Percentiles rank a stretch among this genome's conserved stretches.
These are phyloP conservation scores for Zaprionus tsacasi DNA, from an alignment of 1,140 invertebrate genomes.

Conservation along the genomic window DNA sequence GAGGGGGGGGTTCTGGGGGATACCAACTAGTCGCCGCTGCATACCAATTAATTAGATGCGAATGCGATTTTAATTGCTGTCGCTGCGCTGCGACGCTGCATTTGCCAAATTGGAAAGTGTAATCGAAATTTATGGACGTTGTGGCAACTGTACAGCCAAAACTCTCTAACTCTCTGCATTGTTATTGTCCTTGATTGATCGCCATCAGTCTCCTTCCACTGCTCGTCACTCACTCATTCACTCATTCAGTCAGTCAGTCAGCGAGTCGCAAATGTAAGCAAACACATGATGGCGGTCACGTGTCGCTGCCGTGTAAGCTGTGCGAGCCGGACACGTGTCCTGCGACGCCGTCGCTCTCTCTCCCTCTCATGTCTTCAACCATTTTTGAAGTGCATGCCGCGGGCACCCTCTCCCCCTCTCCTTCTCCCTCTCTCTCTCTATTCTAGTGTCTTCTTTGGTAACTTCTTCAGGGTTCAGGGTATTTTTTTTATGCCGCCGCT, in stretches of 20 bases:
- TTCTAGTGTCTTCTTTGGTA: constrained; percentile 8
- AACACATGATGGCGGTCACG: constrained; percentile 82
- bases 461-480: constrained; percentile 33
- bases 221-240: constrained; percentile 57
- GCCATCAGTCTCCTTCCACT: constrained; percentile 26
- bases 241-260: constrained; percentile 65
- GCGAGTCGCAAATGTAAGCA: constrained; percentile 77
- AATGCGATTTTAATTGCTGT: constrained; percentile 84
- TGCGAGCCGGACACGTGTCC: constrained; percentile 72
- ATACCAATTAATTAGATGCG: constrained; percentile 84
- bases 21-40: constrained; percentile 57
- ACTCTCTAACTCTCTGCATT: no score
- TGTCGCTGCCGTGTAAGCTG: constrained; percentile 71
- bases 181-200: constrained; percentile 65
- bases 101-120: constrained; percentile 65
- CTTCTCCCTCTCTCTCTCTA: background rate
- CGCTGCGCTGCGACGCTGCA: constrained; percentile 43
- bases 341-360: constrained; percentile 64
- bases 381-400: constrained; percentile 61
- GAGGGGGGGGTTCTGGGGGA: no score
- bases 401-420: constrained; percentile 1
- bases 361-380: constrained; percentile 74
- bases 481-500: constrained; percentile 48
- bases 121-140: constrained; percentile 66
- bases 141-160: constrained; percentile 53